These are phyloP conservation scores for Pseudococcus jackbeardsleyi DNA, from an alignment of 2,888 invertebrate genomes.

Conservation along the genomic window DNA sequence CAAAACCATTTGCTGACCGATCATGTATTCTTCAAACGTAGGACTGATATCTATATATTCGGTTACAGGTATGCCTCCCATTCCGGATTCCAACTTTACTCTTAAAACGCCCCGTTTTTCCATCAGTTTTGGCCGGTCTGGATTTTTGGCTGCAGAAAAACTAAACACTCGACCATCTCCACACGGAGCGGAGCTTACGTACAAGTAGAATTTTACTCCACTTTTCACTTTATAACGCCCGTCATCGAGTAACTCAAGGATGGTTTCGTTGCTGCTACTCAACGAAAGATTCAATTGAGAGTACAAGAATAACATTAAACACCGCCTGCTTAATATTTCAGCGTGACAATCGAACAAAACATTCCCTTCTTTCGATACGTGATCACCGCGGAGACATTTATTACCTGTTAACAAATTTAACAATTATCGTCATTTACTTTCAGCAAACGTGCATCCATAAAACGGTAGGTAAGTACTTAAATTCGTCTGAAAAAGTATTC, in stretches of 20 bases:
- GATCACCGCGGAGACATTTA: constrained; percentile 94
- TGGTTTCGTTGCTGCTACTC: constrained; percentile 66
- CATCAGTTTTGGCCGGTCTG: constrained; percentile 74
- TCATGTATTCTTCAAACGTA: constrained; percentile 75
- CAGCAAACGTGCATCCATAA: background rate
- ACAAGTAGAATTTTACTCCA: constrained; percentile 89
- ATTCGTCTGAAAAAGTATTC: no score
- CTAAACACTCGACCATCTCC: constrained; percentile 82
- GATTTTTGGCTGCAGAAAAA: constrained; percentile 75
- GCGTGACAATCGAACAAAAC: constrained; percentile 97
- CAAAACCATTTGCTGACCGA: constrained; percentile 79
- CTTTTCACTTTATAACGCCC: constrained; percentile 80
- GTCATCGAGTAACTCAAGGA: background rate
- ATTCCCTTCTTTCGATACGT: constrained; percentile 88
- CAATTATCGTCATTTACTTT: background rate
- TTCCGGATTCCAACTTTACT: constrained; percentile 97
- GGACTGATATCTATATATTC: constrained; percentile 81
- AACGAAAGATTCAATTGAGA: constrained; percentile 75
- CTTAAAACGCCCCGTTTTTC: constrained; percentile 89
- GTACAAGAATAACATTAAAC: constrained; percentile 85
- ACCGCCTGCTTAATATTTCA: constrained; percentile 91
- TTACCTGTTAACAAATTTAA: constrained; percentile 78
- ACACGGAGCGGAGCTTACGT: constrained; percentile 97
- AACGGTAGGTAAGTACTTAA: background rate
- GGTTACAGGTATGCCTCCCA: constrained; percentile 85